These are phyloP conservation scores for Zaprionus capensis DNA, from an alignment of 1,140 invertebrate genomes.

Conservation along the genomic window DNA sequence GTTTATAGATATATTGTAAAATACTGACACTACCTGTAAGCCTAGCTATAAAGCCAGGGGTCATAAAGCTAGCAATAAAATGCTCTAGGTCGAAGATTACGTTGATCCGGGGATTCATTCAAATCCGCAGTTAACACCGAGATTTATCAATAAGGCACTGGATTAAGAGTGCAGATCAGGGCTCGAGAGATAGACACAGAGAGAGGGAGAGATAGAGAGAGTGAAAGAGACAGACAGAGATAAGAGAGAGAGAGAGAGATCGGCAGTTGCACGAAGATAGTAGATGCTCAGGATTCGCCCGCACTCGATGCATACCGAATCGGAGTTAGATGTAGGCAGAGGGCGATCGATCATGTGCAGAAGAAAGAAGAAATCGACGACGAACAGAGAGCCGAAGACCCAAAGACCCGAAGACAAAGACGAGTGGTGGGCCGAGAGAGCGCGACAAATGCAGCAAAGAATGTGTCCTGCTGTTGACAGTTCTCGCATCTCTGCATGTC, in stretches of 20 bases:
- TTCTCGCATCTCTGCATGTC: constrained; percentile 1
- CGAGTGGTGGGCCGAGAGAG: constrained; percentile 41
- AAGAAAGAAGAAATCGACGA: constrained; percentile 22
- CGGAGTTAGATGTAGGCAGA: constrained; percentile 1
- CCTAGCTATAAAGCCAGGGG: constrained; percentile 41
- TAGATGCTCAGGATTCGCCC: not conserved
- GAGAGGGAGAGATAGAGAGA: too few relatives aligned
- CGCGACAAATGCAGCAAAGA: constrained; percentile 54
- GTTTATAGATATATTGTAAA: not conserved
- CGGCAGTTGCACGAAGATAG: not conserved
- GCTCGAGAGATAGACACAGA: not conserved
- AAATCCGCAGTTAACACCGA: constrained; percentile 58
- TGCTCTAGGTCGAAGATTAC: constrained; percentile 29
- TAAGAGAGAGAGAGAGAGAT: not conserved
- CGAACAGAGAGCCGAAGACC: constrained; percentile 30
- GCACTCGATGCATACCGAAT: constrained; percentile 62
- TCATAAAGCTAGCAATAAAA: constrained; percentile 60
- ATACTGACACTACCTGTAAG: constrained; percentile 7
- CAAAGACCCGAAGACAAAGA: constrained; percentile 12
- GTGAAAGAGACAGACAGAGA: not conserved
- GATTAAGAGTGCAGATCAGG: constrained; percentile 44
- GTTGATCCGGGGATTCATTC: constrained; percentile 68
- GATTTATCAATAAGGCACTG: constrained; percentile 71
- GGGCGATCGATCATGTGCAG: constrained; percentile 45
- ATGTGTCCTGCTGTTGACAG: constrained; percentile 60